Evolutionary conservation across 2,888 invertebrate species (phyloP), one percentile per base, ranked within the genome.

Genomic region (Erebia epiphron): DNA sequence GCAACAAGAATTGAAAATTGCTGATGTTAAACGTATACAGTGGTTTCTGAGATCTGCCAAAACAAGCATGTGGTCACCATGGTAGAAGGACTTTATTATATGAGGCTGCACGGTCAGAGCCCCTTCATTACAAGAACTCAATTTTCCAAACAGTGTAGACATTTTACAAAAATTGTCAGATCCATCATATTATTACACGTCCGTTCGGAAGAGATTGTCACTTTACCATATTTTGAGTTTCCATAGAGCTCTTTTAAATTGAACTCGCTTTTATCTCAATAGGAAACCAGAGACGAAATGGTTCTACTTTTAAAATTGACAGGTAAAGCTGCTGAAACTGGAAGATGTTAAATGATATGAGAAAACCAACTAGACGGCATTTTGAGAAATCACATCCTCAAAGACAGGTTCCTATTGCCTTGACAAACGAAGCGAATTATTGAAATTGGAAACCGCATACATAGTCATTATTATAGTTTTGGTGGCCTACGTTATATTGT

Each of bases 181-280:
- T 58, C 63, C 46, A 16, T 11, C 46, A 16, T 11, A 2, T 11
- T 58, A 60, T n/a, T 52, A 68, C 50, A 54, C 64, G 9, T 52
- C 46, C 41, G 57, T 61, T 71, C 60, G 35, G 54, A 49, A 62
- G 26, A 56, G 56, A 71, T 68, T 71, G 67, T 67, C 71, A 46
- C 56, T 65, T 58, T n/a, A n/a, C n/a, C n/a, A n/a, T 52, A 65
- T 65, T 67, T 73, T 56, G 61, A 73, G 61, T 65, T 18, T 52
- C 18, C 60, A 66, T 73, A 69, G 49, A 54, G 65, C 49, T 66
- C 60, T 73, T 50, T 67, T 57, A 68, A 70, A 73, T 73, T 68
- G 70, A 68, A 70, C 68, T 58, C 46, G 61, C 46, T 73, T 61
- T 61, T 69, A 68, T 70, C 65, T 65, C 52, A 73, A 73, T 70